A percentile compares a stretch with the other conserved stretches of the same genome.
These are phyloP conservation scores for Ceryle rudis DNA, from an alignment of 2,797 vertebrate genomes.

Conservation along the genomic window DNA sequence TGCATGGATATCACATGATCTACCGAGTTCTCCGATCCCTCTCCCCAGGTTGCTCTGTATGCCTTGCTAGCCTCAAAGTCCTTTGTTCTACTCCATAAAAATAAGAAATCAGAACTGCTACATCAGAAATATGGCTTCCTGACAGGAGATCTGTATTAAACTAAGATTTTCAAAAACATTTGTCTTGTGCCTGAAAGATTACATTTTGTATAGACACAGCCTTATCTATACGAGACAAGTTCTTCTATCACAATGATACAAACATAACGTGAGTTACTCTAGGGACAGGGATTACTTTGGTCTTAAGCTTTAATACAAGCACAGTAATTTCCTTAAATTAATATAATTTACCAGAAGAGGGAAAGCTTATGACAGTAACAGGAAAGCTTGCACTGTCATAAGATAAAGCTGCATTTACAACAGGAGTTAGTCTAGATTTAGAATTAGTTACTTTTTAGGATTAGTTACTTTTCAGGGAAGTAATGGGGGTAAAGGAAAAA, in stretches of 20 bases:
- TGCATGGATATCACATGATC: slow-evolving; percentile 86
- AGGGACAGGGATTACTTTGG: neutral
- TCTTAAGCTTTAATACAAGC: neutral
- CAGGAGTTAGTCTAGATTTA: neutral
- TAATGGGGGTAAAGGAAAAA: neutral
- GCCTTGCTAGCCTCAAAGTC: slow-evolving; percentile 89
- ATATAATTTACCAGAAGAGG: neutral
- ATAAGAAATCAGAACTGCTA: neutral
- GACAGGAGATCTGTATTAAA: neutral
- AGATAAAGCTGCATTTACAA: neutral
- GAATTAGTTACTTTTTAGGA: neutral
- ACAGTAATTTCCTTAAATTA: neutral
- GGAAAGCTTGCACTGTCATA: neutral
- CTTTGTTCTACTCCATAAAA: slow-evolving; percentile 79
- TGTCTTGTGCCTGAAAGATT: neutral
- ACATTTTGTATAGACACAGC: neutral
- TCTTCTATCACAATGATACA: neutral
- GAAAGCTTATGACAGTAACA: neutral
- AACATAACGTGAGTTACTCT: neutral
- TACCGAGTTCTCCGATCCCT: slow-evolving; percentile 69
- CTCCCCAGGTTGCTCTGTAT: slow-evolving; percentile 91
- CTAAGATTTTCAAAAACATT: neutral
- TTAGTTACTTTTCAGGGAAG: neutral
- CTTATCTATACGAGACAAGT: neutral
- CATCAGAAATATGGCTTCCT: neutral